Conservation (phyloP, 2,888 invertebrate genomes). For the Neoaliturus tenellus region DNA sequence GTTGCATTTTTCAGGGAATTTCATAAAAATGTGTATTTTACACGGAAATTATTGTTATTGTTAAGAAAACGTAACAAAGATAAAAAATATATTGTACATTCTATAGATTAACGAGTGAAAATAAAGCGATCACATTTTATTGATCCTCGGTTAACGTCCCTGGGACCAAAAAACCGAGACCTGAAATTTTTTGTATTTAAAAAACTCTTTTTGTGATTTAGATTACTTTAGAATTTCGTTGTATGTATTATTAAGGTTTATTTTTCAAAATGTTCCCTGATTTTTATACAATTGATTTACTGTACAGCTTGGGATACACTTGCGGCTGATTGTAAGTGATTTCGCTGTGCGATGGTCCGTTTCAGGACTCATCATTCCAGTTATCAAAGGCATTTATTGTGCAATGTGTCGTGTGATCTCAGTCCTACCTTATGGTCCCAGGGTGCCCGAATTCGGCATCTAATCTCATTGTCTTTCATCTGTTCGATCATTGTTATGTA, state of each 20-base stretch:
- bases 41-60: slow-evolving; percentile 54
- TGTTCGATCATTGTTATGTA: slow-evolving; percentile 56
- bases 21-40: slow-evolving; percentile 55
- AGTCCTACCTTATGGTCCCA: slow-evolving; percentile 49
- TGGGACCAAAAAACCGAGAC: slow-evolving; percentile 52
- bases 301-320: background rate
- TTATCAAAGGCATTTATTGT: slow-evolving; percentile 55
- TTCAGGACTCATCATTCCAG: slow-evolving; percentile 52
- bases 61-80: slow-evolving; percentile 55
- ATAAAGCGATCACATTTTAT: slow-evolving; percentile 14
- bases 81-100: slow-evolving; percentile 56
- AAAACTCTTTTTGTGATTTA: slow-evolving; percentile 14
- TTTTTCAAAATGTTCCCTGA: slow-evolving; percentile 13
- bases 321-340: background rate
- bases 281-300: background rate
- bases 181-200: slow-evolving; percentile 44
- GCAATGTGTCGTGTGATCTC: slow-evolving; percentile 56
- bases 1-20: slow-evolving; percentile 51
- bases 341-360: slow-evolving; percentile 34
- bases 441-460: slow-evolving; percentile 50
- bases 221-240: slow-evolving; percentile 30
- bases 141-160: slow-evolving; percentile 36
- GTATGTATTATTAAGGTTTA: background rate
- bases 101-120: slow-evolving; percentile 43
- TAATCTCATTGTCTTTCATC: slow-evolving; percentile 56